Conservation (phyloP, 2,888 invertebrate genomes). For the Tenthredo livida region DNA sequence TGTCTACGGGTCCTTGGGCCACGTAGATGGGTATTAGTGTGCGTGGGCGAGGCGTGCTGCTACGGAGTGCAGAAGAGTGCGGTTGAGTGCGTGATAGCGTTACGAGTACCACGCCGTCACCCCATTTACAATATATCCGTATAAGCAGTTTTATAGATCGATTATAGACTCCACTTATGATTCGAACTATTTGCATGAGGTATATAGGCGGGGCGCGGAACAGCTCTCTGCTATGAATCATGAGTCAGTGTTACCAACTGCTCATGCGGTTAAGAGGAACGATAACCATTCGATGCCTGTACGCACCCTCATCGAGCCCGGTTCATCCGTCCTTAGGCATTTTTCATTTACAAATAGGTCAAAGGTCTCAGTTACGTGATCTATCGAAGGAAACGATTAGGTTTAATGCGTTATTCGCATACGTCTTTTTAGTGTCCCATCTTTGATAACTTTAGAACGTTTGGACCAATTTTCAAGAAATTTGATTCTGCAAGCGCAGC, state of each 20-base stretch:
- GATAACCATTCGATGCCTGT: conserved; percentile 73
- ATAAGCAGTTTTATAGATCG: conserved; percentile 78
- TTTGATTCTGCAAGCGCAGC: not conserved
- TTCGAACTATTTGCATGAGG: conserved; percentile 77
- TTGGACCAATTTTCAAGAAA: not conserved
- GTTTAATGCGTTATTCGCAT: not conserved
- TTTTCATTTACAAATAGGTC: not conserved
- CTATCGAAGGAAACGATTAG: not conserved
- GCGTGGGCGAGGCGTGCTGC: conserved; percentile 16
- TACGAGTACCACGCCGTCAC: conserved; percentile 39
- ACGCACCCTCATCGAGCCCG: not conserved
- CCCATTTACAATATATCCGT: conserved; percentile 59
- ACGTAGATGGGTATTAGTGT: conserved; percentile 19
- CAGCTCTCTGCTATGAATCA: conserved; percentile 71
- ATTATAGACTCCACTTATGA: conserved; percentile 77
- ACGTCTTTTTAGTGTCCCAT: not conserved
- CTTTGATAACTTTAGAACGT: not conserved
- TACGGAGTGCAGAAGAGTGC: conserved; percentile 35
- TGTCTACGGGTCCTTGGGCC: conserved; percentile 73
- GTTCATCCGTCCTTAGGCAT: conserved; percentile 3
- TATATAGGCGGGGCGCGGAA: conserved; percentile 60
- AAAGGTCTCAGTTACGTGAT: conserved; percentile 3
- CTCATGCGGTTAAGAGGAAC: conserved; percentile 71
- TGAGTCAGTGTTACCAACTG: conserved; percentile 70
- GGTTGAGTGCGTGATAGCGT: conserved; percentile 40